Base-by-base conservation (phyloP, 2,888 invertebrate species). In the Drosophila birchii region DNA sequence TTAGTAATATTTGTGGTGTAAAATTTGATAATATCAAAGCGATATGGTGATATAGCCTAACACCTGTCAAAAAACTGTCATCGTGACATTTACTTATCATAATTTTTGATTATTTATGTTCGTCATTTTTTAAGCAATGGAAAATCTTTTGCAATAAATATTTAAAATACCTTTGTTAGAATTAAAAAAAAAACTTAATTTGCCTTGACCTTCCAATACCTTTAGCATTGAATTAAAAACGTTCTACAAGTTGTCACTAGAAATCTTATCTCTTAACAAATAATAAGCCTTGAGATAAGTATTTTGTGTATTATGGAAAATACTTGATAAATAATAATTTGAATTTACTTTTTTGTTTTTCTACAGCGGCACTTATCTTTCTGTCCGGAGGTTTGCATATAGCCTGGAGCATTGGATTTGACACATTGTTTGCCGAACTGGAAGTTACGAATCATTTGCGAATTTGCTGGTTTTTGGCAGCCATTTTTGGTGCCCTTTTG, bases 311-410 rank as follows among this genome's bases (percentile, higher is more conserved):
- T 14, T 59, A 38, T 16, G n/a, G 8, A 20, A 20, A 20, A 60
- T n/a, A 39, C 20, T 59, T 59, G 20, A 12, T 32, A 23, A 14
- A 59, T 14, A 32, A 51, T 49, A 12, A 18, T 32, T 14, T 41
- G 1, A 41, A 39, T 20, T 26, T 16, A 6, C 3, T 12, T 29
- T 23, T n/a, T 9, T 9, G 29, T 18, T 8, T 0, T 5, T 18
- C 45, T 56, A 5, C 29, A 86, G 86, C 79, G 63, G 77, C 88
- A 0, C 20, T 86, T 18, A 75, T 90, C 18, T 91, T 91, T 12
- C 61, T 90, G 3, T 79, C 91, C 1, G 89, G 89, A 5, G 89
- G 89, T 44, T 75, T 90, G 81, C 86, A 90, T 56, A 78, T 90
- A 11, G 90, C 91, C 32, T 90, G 91, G 91, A 86, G 80, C 58